Evolutionary conservation across 2,888 invertebrate genomes (phyloP), one percentile per base, ranked within the genome.

Genomic region (Spodoptera exigua): DNA sequence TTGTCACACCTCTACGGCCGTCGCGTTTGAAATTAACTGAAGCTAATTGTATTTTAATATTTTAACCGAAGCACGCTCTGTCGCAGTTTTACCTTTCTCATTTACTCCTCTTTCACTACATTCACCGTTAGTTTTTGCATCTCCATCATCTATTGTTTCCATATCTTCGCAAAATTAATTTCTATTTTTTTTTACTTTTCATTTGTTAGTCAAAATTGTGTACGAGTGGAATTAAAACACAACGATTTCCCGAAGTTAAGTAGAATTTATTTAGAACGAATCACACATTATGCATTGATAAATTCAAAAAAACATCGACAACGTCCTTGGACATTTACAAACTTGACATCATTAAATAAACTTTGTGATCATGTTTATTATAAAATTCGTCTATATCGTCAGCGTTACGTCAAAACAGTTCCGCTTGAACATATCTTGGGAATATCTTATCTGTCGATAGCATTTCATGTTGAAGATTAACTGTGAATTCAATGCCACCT

Each of bases 381-480:
- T 46, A 47, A 44, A 54, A 35, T 36, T 57, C 47, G 32, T 17
- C 39, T 13, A 32, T 59, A 55, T 48, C 65, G 35, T 47, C 47
- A 4, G 37, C 51, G 39, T 76, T 79, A 77, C 78, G 78, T 78
- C 59, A 71, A 78, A 78, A 74, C 66, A 56, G 73, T 78, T 74
- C 72, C 73, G 61, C 51, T 54, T 73, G 7, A 10, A 48, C 39
- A 55, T 62, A 56, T 58, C 52, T 47, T 32, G 39, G 32, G 46
- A 49, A 61, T 61, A 57, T 52, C 49, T 60, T 57, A 66, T 72
- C 58, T 45, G 45, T 39, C 32, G 73, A 72, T 72, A 72, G 47
- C 46, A 56, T 51, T 48, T 67, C 32, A 43, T 61, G 21, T 52
- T 53, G 32, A 55, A 32, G 46, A 27, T 55, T 7, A 44, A 48